phyloP scores from a whole-genome alignment of 2,888 invertebrate species.

The Chrysopilus asiliformis region DNA sequence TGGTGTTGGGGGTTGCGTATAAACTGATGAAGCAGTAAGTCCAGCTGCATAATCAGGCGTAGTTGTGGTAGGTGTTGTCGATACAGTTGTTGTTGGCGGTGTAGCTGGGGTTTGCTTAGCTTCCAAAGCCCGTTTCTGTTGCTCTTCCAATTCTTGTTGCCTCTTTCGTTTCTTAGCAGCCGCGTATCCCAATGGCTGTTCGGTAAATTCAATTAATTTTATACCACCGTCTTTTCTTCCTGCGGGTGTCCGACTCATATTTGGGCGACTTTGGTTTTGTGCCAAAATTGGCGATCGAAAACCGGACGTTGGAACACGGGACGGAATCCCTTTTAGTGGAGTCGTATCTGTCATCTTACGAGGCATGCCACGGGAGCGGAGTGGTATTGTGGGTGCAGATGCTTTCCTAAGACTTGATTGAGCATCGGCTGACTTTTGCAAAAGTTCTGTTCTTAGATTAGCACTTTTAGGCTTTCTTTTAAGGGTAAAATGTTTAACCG shows the following conservation, averaged over 20 bases:
- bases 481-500: slow-evolving; percentile 82
- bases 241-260: slow-evolving; percentile 47
- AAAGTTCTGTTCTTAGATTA: slow-evolving; percentile 70
- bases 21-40: slow-evolving; percentile 44
- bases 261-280: slow-evolving; percentile 36
- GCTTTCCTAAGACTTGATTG: slow-evolving; percentile 79
- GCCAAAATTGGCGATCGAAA: slow-evolving; percentile 40
- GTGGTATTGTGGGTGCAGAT: slow-evolving; percentile 77
- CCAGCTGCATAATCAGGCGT: slow-evolving; percentile 80
- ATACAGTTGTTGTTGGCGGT: slow-evolving; percentile 27
- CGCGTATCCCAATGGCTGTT: slow-evolving; percentile 75
- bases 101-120: slow-evolving; percentile 35
- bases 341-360: slow-evolving; percentile 95
- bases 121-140: slow-evolving; percentile 46
- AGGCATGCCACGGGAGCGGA: slow-evolving; percentile 77
- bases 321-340: slow-evolving; percentile 84
- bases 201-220: slow-evolving; percentile 84
- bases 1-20: slow-evolving; percentile 37
- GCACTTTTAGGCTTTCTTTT: slow-evolving; percentile 93
- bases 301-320: slow-evolving; percentile 56
- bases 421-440: slow-evolving; percentile 85
- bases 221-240: slow-evolving; percentile 81
- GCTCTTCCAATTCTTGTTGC: slow-evolving; percentile 58
- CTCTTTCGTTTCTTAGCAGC: slow-evolving; percentile 79
- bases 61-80: slow-evolving; percentile 25